Evolutionary conservation across 92 coral and sea anemone species (phyloP), one percentile per base, ranked within the genome.

Genomic region (Chrysogorgia sp.): DNA sequence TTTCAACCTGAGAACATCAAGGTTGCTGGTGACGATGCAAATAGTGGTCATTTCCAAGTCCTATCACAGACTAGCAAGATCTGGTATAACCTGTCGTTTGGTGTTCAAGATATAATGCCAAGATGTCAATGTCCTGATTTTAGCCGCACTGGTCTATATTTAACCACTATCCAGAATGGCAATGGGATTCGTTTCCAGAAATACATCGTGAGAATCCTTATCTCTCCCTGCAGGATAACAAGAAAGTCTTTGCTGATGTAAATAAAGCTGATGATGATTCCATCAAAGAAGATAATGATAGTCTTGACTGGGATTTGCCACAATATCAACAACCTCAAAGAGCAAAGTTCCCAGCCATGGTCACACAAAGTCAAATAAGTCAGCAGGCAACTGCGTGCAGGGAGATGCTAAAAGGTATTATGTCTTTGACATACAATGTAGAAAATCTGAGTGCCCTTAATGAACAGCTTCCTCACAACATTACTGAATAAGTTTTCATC

Each of bases 91-190:
- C 35, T 76, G 21, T 47, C 74, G 15, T 82, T 82, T 82, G 76
- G 82, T 74, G 72, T 32, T 28, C 58, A 10, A 0, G 60, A 30
- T 0, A 35, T 30, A 63, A 82, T 82, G 82, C 86, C 82, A 17
- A 74, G 17, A 74, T 63, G 86, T 67, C 56, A 53, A 62, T 71
- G 86, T 31, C 76, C 75, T 3, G 86, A 82, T 37, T 82, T 82
- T 63, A 12, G 81, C 20, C 76, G 48, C n/a, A 82, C 65, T 30
- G 86, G 86, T n/a, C 74, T 74, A 5, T 64, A 40, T 75, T 76
- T 34, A 63, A 77, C 20, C 40, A 83, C 28, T 63, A 34, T 20
- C 48, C 74, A 62, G 40, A 77, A 23, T 47, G 70, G 81, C 61
- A 75, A 25, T 75, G 81, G 81, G 30, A 35, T 30, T 40, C 81